Base-by-base conservation (phyloP, 2,113 vertebrate species). In the Cyprinus carpio region DNA sequence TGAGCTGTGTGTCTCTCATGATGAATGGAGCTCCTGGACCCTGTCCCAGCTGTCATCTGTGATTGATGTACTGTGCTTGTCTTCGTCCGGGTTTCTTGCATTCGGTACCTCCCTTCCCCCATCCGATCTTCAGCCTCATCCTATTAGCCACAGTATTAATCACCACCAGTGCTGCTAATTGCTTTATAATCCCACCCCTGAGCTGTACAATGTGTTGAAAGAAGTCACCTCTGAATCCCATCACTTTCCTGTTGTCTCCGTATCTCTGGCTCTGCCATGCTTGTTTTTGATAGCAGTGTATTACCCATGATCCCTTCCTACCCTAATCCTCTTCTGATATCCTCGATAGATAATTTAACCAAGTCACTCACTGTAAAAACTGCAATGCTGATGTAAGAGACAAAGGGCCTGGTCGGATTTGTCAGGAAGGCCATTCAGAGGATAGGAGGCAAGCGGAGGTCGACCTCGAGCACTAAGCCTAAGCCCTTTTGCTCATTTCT, bases 31-130 rank as follows among this genome's bases (percentile, higher is more conserved):
- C 89, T 87, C 77, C 67, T 67, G 75, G 81, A 46, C 25, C 88
- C 88, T 87, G 82, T 92, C 91, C 80, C 81, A 87, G 86, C 90
- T 93, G 92, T 93, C 91, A 92, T 15, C 31, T 20, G 60, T 94
- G 93, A 95, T 93, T 93, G 93, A 94, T 94, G 89, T 75, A 91
- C 87, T 92, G 82, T 72, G 85, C 49, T 62, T 88, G 75, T 89
- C 88, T 89, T 89, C 88, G 84, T 86, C 16, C 29, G 8, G 60
- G 81, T 75, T 84, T 89, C 85, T 90, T 90, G 74, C 83, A 0
- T 40, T 56, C 4, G 7, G 67, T 79, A n/a, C 37, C 83, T 78
- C 60, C 79, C 81, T 46, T 64, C n/a, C 31, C 84, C 86, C 75
- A 88, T 87, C 89, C 88, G 75, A 86, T 34, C 80, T 74, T 86